Percentiles rank a stretch among this genome's conserved stretches.
Conservation (phyloP, 2,888 invertebrate species). For the Acrobasis suavella region DNA sequence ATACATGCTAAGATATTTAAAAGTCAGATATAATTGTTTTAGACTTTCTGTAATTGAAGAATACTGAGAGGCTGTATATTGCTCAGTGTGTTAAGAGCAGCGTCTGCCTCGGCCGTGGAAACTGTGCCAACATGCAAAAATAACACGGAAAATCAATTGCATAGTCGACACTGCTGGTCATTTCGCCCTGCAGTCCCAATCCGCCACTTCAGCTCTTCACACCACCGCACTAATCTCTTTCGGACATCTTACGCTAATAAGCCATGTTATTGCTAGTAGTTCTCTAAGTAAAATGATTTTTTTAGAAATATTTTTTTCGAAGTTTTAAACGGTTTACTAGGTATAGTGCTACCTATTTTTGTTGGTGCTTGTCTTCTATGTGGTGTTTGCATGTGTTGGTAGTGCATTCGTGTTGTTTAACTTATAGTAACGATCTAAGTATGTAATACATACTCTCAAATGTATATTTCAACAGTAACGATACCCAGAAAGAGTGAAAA, state of each 20-base stretch:
- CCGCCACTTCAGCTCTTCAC: constrained; percentile 56
- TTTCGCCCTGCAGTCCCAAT: constrained; percentile 60
- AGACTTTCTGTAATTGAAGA: too few species aligned
- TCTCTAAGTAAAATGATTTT: too few species aligned
- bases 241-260: background rate
- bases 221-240: constrained; percentile 39
- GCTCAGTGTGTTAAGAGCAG: constrained; percentile 26
- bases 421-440: background rate
- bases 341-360: background rate
- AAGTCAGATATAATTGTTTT: too few species aligned
- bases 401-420: constrained; percentile 7
- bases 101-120: constrained; percentile 41
- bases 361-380: background rate
- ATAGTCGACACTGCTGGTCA: constrained; percentile 54
- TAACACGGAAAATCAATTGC: constrained; percentile 76
- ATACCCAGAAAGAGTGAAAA: background rate
- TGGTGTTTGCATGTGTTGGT: constrained; percentile 7
- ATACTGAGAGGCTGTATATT: background rate
- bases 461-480: background rate
- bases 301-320: too few species aligned
- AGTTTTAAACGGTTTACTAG: background rate
- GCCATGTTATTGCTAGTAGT: background rate
- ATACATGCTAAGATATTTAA: too few species aligned
- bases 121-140: constrained; percentile 72
- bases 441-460: background rate